phyloP scores from a whole-genome alignment of 2,888 invertebrate genomes.

The Orthosia incerta region DNA sequence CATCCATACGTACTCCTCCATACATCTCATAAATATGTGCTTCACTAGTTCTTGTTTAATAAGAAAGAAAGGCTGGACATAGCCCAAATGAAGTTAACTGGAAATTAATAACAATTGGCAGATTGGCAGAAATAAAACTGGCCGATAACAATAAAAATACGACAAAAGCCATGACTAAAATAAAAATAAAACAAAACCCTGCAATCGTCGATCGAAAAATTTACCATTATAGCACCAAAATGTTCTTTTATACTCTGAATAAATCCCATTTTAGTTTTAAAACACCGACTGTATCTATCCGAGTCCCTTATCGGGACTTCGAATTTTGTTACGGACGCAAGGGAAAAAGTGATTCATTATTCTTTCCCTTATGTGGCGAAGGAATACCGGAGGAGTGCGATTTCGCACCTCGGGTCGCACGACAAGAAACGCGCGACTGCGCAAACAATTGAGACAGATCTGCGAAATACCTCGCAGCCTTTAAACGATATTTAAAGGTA shows the following conservation, averaged over 20 bases:
- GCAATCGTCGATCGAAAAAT: conserved; percentile 32
- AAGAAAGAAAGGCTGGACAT: background rate
- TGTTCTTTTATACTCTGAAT: conserved; percentile 16
- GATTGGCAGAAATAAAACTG: conserved; percentile 1
- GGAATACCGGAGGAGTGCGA: conserved; percentile 34
- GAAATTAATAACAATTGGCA: background rate
- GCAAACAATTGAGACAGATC: conserved; percentile 46
- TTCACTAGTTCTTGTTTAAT: background rate
- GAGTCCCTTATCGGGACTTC: conserved; percentile 56
- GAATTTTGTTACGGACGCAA: conserved; percentile 50
- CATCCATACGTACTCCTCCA: too few relatives aligned
- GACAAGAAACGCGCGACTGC: conserved; percentile 35
- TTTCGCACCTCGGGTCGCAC: conserved; percentile 38
- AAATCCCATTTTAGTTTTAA: conserved; percentile 46
- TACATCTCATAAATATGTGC: too few relatives aligned
- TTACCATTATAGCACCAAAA: conserved; percentile 6
- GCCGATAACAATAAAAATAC: background rate
- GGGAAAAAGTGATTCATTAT: conserved; percentile 62
- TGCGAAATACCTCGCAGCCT: conserved; percentile 17
- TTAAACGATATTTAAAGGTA: conserved; percentile 14
- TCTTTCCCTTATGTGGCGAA: conserved; percentile 52
- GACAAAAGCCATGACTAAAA: background rate
- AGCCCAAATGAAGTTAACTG: background rate
- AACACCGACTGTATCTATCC: conserved; percentile 30
- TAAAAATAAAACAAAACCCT: background rate